Percentiles rank a stretch among this genome's conserved stretches.
Evolutionary conservation across 2,113 vertebrate species (phyloP).

Genomic region (human (Homo sapiens)): DNA sequence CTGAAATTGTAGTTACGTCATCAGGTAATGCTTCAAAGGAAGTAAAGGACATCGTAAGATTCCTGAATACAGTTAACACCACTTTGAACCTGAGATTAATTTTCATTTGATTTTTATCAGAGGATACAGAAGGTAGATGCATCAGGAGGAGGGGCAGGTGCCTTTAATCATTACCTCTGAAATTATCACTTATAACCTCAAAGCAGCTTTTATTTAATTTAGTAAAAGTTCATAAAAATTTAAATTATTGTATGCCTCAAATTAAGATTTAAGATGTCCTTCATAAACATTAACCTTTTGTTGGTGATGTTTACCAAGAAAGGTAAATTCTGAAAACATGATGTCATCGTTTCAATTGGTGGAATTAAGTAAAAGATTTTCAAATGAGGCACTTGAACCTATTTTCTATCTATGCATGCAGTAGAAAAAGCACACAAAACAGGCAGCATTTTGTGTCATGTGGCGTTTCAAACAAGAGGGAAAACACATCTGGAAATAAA

Average conservation of each 20-base stretch:
- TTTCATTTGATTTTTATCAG: conserved; percentile 46
- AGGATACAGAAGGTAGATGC: conserved; percentile 1
- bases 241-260: neutral
- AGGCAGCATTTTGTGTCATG: neutral
- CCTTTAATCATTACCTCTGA: conserved; percentile 18
- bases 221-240: neutral
- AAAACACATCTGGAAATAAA: conserved; percentile 36
- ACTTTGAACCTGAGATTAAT: conserved; percentile 59
- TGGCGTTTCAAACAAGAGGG: neutral
- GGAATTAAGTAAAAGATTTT: neutral
- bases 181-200: neutral
- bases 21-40: conserved; percentile 53
- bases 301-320: neutral
- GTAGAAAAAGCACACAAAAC: neutral
- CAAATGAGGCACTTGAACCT: neutral
- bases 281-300: neutral
- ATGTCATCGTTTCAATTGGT: neutral
- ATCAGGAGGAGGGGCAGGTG: neutral
- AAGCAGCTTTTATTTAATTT: conserved; percentile 12
- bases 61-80: conserved; percentile 18
- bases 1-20: conserved; percentile 45
- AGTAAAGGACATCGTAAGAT: neutral
- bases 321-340: conserved; percentile 21
- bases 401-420: neutral
- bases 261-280: neutral